Evolutionary conservation across 1,140 invertebrate species (phyloP), one percentile per base, ranked within the genome.

Genomic region (Papilio aristodemus): DNA sequence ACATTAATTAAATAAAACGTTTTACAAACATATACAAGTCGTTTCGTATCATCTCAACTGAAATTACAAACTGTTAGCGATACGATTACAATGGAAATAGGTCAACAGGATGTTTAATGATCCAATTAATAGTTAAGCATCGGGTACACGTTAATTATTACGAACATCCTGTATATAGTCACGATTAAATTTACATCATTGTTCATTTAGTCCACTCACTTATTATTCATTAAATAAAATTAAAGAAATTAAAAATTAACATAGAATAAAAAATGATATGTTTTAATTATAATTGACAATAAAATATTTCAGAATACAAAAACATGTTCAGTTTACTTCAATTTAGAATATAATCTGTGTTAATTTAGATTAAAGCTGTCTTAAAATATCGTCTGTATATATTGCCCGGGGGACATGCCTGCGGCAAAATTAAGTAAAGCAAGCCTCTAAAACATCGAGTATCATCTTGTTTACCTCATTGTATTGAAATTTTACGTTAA

Each of bases 41-140:
- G 27, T 2, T 32, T 32, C 27, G 6, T 32, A 32, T 32, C 27
- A 32, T 46, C 7, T 22, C 6, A 50, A 19, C 46, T 13, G 3
- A 54, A 13, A 22, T 54, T 11, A 25, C 19, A 54, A 54, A 54
- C 46, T 25, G 10, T 54, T 22, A 54, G 7, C 0, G 38, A 54
- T 17, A 50, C 8, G 46, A 9, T 50, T 11, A 50, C 19, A 54
- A 54, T 22, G 19, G 46, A 54, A 54, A 54, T 54, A 54, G 46
- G 46, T 54, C 46, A 54, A 54, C 46, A 54, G 46, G 46, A 54
- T 54, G 46, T 54, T 54, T 13, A 22, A 54, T 54, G 17, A 54
- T 54, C 19, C 46, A 54, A 46, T 46, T 46, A 19, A 54, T 54
- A 54, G 46, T 54, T 54, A 54, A 54, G 17, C 22, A 54, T 19